Percentiles rank a stretch among this genome's conserved stretches.
Evolutionary conservation across 1,140 invertebrate species (phyloP).

Genomic region (Drosophila pruinosa): DNA sequence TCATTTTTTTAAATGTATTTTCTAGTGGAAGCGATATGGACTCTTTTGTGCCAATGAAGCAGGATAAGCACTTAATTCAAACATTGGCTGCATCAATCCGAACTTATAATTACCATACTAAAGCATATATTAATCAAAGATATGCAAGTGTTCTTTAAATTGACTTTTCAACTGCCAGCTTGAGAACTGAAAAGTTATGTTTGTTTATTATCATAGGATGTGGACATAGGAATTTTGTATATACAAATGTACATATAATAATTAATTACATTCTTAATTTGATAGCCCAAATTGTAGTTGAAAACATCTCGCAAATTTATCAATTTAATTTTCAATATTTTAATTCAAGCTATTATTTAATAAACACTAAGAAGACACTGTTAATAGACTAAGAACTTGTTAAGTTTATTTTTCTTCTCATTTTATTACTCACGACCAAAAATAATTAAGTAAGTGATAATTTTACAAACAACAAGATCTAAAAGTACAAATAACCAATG

Average conservation of each 20-base stretch:
- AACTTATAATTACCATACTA: conserved; percentile 86
- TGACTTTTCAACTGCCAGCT: conserved; percentile 14
- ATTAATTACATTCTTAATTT: conserved; percentile 24
- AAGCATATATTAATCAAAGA: conserved; percentile 86
- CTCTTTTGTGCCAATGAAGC: conserved; percentile 66
- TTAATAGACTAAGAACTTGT: conserved; percentile 31
- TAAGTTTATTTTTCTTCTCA: conserved; percentile 2
- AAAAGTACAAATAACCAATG: conserved; percentile 9
- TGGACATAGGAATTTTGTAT: conserved; percentile 35
- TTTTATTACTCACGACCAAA: background rate
- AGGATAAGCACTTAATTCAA: conserved; percentile 83
- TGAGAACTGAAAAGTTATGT: conserved; percentile 14
- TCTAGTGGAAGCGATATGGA: conserved; percentile 62
- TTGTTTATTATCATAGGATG: conserved; percentile 40
- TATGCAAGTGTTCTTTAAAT: conserved; percentile 83
- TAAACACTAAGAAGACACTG: conserved; percentile 9
- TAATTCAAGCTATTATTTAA: conserved; percentile 9
- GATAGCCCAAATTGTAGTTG: conserved; percentile 12
- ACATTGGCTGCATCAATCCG: conserved; percentile 84
- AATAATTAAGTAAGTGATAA: conserved; percentile 30
- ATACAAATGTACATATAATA: conserved; percentile 38
- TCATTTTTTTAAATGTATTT: conserved; percentile 2
- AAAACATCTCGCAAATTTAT: conserved; percentile 5
- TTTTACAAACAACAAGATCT: conserved; percentile 18
- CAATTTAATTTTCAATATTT: conserved; percentile 17